Base-by-base conservation (phyloP, 2,888 invertebrate species). In the Andrena minutula region DNA sequence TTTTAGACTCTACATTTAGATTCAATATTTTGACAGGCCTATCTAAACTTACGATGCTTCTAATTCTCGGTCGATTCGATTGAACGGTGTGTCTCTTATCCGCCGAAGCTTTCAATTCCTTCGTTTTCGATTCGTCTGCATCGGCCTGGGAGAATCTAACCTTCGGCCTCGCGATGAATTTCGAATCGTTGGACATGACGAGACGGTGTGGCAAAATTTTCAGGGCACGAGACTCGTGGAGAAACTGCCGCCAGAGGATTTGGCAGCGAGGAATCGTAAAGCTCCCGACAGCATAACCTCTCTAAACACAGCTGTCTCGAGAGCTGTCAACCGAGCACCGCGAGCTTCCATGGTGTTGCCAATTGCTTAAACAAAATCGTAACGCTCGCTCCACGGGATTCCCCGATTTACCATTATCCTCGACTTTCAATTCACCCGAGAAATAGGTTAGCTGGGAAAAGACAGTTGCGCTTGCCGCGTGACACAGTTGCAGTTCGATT, bases 121-220 rank as follows among this genome's bases (percentile, higher is more conserved):
- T 53, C 6, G 30, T 64, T 51, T 70, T 61, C 51, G 53, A 56
- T 20, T 53, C 28, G 1, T 49, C 64, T 0, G 83, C 70, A 20
- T 80, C 74, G 53, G 73, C 61, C 79, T 89, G 85, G 49, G 72
- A 84, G 65, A 92, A 92, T 60, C 91, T 84, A 63, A 92, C 91
- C 82, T 90, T 92, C 7, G 92, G 92, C 41, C 70, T 83, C 5
- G 41, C n/a, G n/a, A 86, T 69, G 5, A 60, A 63, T 70, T 79
- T 83, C 8, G 7, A 49, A 35, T 75, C 61, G 16, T 75, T 32
- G 0, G 80, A 80, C 87, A 89, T 88, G 3, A 6, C 35, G 3
- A 10, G 26, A 16, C 30, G 41, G 32, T 41, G 32, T 20, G 5
- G 7, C 12, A 2, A 53, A 56, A 53, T 53, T 49, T 60, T 66